Percentiles rank a stretch among this genome's conserved stretches.
phyloP scores from a whole-genome alignment of 2,888 invertebrate species.

The Priocnemis perturbator region DNA sequence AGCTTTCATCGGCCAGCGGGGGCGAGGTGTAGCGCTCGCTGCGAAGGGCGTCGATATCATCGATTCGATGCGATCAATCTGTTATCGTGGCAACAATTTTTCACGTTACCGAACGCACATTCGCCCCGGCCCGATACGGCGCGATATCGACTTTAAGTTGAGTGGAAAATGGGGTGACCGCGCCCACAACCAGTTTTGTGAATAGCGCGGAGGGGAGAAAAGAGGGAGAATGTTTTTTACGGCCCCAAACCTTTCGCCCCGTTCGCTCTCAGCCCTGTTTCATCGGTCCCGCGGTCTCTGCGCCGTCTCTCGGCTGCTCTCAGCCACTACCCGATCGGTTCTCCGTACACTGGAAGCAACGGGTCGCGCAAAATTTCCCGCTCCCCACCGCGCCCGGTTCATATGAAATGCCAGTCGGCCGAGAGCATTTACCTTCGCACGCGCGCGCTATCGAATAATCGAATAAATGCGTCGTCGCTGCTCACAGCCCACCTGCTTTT shows the following conservation, averaged over 20 bases:
- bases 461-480: slow-evolving; percentile 21
- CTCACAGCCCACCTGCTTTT: background rate
- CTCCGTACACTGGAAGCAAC: background rate
- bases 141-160: slow-evolving; percentile 37
- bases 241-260: no score
- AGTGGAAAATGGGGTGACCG: slow-evolving; percentile 31
- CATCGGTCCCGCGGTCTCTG: no score
- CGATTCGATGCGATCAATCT: slow-evolving; percentile 29
- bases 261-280: no score
- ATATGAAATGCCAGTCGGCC: background rate
- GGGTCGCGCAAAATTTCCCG: background rate
- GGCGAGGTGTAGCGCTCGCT: background rate
- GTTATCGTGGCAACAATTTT: slow-evolving; percentile 7
- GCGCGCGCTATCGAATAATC: slow-evolving; percentile 24
- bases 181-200: slow-evolving; percentile 25
- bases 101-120: background rate
- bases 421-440: background rate
- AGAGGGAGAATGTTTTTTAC: background rate
- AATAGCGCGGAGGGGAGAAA: slow-evolving; percentile 22
- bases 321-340: no score
- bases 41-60: slow-evolving; percentile 18
- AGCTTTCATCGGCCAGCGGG: background rate
- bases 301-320: no score
- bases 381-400: background rate
- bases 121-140: slow-evolving; percentile 1